Evolutionary conservation across 2,888 invertebrate species (phyloP), one percentile per base, ranked within the genome.

Genomic region (Rambutsinella grinnellia): DNA sequence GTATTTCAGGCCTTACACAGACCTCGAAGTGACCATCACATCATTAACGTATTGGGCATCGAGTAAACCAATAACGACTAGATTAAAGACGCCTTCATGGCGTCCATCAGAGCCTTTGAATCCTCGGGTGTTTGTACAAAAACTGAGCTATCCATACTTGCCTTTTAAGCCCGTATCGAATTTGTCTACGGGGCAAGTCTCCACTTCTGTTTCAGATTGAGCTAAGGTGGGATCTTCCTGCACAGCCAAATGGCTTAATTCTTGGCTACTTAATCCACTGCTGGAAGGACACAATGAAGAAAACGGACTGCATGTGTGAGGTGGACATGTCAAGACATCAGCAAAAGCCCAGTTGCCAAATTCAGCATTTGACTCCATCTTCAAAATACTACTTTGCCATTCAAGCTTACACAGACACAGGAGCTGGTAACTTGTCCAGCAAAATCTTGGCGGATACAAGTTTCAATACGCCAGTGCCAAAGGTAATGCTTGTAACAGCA

Each of bases 1-100:
- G 1, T 6, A 47, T 3, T 80, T 82, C 62, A 74, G 67, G 28
- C 66, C 78, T 10, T 56, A 79, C 79, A 60, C 93, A 8, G 87
- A 88, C 17, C 86, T 95, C 68, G 91, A 91, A 70, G 90, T 95
- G 21, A 90, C 92, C 1, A 90, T 97, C 3, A 90, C 93, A 44
- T 93, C 95, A 1, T 93, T 92, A 85, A 94, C 95, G 0, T 92
- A 92, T 84, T 96, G 96, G 96, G 93, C 93, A 17, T 90, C 92
- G 2, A 92, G 94, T 0, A 87, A 89, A 1, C 89, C 90, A 19
- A 85, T 86, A 1, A 88, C 90, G 0, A 89, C 90, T 0, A 87
- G 88, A n/a, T 85, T 93, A 0, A 90, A 90, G 84, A 93, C 96
- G 0, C 96, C 96, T 0, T 91, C 93, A 78, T 93, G 94, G 10